These are phyloP conservation scores for Mythimna impura DNA, from an alignment of 2,888 invertebrate genomes.

Conservation along the genomic window DNA sequence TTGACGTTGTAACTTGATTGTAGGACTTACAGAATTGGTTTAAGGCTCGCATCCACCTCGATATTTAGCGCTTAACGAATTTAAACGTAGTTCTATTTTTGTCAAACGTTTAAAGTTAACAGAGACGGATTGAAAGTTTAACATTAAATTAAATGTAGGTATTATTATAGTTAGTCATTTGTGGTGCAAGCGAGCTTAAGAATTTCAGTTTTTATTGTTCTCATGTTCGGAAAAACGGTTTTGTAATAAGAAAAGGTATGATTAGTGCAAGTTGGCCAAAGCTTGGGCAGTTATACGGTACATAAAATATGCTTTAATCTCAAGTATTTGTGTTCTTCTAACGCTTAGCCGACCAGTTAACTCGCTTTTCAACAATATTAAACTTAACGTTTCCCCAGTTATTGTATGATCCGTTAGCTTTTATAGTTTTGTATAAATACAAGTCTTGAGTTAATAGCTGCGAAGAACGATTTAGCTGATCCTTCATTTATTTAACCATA, in stretches of 20 bases:
- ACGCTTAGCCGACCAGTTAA: neutral
- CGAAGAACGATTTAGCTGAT: neutral
- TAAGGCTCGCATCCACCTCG: neutral
- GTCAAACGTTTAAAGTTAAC: neutral
- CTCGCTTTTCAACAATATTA: slow-evolving; percentile 24
- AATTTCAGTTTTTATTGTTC: neutral
- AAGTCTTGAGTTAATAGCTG: neutral
- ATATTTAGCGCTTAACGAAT: neutral
- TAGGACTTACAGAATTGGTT: slow-evolving; percentile 7
- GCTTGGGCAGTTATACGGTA: slow-evolving; percentile 22
- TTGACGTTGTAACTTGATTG: slow-evolving; percentile 25
- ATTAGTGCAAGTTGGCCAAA: slow-evolving; percentile 20
- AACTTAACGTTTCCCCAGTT: slow-evolving; percentile 30
- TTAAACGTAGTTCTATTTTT: neutral
- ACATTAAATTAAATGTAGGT: too few relatives aligned
- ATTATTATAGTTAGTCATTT: neutral
- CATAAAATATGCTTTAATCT: slow-evolving; percentile 2
- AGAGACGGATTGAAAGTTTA: neutral
- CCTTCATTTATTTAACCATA: slow-evolving; percentile 11
- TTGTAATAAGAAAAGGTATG: slow-evolving; percentile 18
- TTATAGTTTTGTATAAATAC: slow-evolving; percentile 12
- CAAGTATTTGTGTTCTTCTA: slow-evolving; percentile 22
- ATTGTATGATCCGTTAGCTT: slow-evolving; percentile 23
- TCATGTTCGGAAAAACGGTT: slow-evolving; percentile 11
- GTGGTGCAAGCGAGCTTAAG: neutral